Evolutionary conservation across 2,113 vertebrate genomes (phyloP).

Genomic region (Antechinus flavipes): DNA sequence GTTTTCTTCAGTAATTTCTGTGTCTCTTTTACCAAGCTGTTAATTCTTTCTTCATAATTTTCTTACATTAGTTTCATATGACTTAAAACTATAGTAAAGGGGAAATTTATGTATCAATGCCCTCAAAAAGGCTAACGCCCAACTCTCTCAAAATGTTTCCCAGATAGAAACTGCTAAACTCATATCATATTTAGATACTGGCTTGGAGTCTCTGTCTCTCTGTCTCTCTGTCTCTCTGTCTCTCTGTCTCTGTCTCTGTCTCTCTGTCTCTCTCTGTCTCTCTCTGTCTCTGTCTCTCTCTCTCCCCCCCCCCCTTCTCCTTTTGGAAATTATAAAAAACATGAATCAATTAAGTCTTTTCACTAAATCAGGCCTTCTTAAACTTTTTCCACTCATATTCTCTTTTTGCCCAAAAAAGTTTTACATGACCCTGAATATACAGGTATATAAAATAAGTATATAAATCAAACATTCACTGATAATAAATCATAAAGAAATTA

Average conservation of each 20-base stretch:
- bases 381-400: too few species aligned
- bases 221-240: too few species aligned
- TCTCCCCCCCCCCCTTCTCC: background rate
- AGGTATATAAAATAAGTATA: too few species aligned
- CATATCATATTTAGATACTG: background rate
- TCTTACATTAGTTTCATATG: background rate
- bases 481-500: too few species aligned
- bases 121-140: background rate
- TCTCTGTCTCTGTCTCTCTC: background rate
- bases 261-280: background rate
- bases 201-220: background rate
- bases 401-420: too few species aligned
- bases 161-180: background rate
- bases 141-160: background rate
- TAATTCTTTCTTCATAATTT: background rate
- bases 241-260: background rate
- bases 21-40: background rate
- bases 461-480: too few species aligned
- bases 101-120: background rate
- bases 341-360: background rate
- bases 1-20: background rate
- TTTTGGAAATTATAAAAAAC: background rate
- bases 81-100: background rate
- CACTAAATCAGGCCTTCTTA: too few species aligned
- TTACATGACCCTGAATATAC: too few species aligned